Percentiles rank a stretch among this genome's conserved stretches.
These are phyloP conservation scores for Colinus virginianus DNA, from an alignment of 2,113 vertebrate species.

Conservation along the genomic window DNA sequence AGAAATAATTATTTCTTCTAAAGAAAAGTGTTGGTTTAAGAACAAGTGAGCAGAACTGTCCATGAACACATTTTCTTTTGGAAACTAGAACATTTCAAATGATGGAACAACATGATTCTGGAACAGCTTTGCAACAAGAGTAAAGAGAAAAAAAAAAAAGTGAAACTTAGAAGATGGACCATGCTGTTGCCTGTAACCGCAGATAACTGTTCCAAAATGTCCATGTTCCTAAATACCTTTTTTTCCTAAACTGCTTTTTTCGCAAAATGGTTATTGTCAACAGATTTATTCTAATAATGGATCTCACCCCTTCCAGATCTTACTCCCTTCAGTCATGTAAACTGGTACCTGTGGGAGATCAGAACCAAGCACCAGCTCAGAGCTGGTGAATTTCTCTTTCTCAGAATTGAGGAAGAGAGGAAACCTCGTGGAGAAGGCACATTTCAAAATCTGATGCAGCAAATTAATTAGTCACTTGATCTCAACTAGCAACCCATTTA, in stretches of 20 bases:
- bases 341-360: neutral
- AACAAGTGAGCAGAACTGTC: neutral
- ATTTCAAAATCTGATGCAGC: neutral
- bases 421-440: neutral
- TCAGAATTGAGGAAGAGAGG: neutral
- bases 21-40: neutral
- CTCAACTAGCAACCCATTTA: neutral
- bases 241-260: neutral
- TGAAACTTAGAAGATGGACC: neutral
- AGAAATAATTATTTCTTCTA: neutral
- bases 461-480: slow-evolving; percentile 7
- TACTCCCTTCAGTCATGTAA: neutral
- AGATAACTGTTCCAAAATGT: neutral
- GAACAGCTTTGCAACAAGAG: neutral
- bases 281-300: neutral
- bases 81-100: neutral
- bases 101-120: neutral
- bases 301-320: neutral
- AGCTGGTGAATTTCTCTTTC: neutral
- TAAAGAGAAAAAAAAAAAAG: neutral
- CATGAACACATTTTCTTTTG: neutral
- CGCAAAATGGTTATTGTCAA: neutral
- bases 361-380: neutral
- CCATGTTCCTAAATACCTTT: neutral
- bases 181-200: neutral